A percentile compares a stretch with the other conserved stretches of the same genome.
Conservation (phyloP, 2,888 invertebrate genomes). For the Pachymerium ferrugineum region DNA sequence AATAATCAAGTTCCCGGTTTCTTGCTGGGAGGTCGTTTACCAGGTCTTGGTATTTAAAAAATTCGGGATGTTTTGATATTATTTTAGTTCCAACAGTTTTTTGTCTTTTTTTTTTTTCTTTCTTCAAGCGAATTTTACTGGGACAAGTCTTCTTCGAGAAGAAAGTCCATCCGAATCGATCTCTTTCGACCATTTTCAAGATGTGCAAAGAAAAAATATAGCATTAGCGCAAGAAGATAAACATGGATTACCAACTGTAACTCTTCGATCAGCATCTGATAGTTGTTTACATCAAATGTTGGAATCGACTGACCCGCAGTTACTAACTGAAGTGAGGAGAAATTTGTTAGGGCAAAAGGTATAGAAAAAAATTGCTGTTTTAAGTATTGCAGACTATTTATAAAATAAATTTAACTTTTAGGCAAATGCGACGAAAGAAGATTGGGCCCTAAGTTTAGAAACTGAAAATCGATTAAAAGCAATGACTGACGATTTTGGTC, state of each 20-base stretch:
- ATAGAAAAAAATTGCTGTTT: too few species aligned
- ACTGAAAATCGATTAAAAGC: background rate
- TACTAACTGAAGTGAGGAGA: background rate
- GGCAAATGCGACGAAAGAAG: background rate
- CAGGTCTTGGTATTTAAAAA: background rate
- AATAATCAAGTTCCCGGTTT: background rate
- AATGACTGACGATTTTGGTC: slow-evolving; percentile 14
- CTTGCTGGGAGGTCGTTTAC: background rate
- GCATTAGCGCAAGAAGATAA: background rate
- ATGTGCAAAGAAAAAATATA: background rate
- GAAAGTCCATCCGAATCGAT: slow-evolving; percentile 1
- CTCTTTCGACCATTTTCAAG: background rate
- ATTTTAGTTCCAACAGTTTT: background rate
- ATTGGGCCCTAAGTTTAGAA: background rate
- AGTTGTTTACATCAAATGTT: background rate
- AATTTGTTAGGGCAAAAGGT: background rate
- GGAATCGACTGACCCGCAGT: background rate
- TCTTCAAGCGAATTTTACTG: too few species aligned
- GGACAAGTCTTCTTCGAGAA: too few species aligned
- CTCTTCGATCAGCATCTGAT: background rate
- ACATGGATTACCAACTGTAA: background rate
- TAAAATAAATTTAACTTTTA: too few species aligned
- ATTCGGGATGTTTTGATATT: too few species aligned
- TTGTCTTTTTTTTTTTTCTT: too few species aligned
- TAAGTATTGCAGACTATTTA: too few species aligned